phyloP scores from a whole-genome alignment of 2,888 invertebrate genomes.

The Atrina japonica region DNA sequence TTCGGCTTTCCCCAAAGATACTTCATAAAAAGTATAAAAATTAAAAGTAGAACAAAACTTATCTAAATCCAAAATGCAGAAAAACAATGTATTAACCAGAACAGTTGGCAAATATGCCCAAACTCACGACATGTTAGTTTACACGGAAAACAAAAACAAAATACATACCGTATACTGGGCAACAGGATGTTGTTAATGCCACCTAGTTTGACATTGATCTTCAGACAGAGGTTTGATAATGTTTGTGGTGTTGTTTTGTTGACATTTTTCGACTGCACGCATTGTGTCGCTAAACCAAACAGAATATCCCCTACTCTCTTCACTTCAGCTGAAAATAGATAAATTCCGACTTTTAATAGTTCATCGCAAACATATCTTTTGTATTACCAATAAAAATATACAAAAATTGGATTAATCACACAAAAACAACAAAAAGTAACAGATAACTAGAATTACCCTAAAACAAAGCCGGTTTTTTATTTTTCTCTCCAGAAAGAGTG shows the following conservation, averaged over 20 bases:
- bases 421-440: too few species aligned
- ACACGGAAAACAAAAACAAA: constrained; percentile 9
- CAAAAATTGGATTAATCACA: neutral
- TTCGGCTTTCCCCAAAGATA: too few species aligned
- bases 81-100: too few species aligned
- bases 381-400: neutral
- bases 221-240: constrained; percentile 98
- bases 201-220: constrained; percentile 99
- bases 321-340: constrained; percentile 91
- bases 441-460: too few species aligned
- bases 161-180: constrained; percentile 92
- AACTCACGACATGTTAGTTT: too few species aligned
- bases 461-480: too few species aligned
- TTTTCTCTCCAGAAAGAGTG: too few species aligned
- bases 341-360: too few species aligned
- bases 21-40: too few species aligned
- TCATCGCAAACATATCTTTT: neutral
- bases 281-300: constrained; percentile 99
- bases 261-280: constrained; percentile 99
- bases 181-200: constrained; percentile 99
- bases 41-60: too few species aligned
- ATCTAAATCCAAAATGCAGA: too few species aligned
- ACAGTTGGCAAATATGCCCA: too few species aligned
- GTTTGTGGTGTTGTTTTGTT: constrained; percentile 99
- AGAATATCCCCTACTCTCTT: constrained; percentile 99